Evolutionary conservation across 2,113 vertebrate genomes (phyloP).

Genomic region (Fukomys damarensis): DNA sequence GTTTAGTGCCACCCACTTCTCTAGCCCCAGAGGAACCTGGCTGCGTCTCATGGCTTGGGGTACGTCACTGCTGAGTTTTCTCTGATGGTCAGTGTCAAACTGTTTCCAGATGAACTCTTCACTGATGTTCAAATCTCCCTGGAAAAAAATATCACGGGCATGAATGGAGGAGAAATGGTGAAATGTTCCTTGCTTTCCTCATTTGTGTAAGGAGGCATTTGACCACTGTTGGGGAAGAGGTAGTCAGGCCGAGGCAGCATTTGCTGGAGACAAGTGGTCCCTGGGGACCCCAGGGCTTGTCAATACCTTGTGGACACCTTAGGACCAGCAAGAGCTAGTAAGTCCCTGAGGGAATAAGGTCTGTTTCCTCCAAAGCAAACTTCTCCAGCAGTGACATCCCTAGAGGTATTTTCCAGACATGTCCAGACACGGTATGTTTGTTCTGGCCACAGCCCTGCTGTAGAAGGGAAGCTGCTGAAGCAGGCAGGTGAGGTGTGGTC

Average conservation of each 20-base stretch:
- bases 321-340: background rate
- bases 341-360: background rate
- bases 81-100: slow-evolving; percentile 78
- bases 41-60: slow-evolving; percentile 39
- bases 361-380: background rate
- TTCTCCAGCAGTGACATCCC: background rate
- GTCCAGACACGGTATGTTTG: background rate
- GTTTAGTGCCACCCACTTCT: background rate
- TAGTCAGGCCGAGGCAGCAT: background rate
- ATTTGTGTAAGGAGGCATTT: background rate
- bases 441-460: background rate
- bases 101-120: slow-evolving; percentile 82
- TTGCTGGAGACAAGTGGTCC: background rate
- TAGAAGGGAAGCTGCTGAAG: background rate
- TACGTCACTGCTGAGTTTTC: background rate
- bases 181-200: background rate
- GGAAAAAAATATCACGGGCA: background rate
- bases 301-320: background rate
- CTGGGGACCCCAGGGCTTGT: background rate
- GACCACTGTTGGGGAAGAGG: background rate
- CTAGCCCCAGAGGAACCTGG: slow-evolving; percentile 64
- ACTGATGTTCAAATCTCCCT: slow-evolving; percentile 76
- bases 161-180: background rate
- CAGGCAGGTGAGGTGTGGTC: background rate
- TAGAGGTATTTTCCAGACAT: background rate